Conservation (phyloP, 2,888 invertebrate genomes). For the Eucriotettix oculatus region DNA sequence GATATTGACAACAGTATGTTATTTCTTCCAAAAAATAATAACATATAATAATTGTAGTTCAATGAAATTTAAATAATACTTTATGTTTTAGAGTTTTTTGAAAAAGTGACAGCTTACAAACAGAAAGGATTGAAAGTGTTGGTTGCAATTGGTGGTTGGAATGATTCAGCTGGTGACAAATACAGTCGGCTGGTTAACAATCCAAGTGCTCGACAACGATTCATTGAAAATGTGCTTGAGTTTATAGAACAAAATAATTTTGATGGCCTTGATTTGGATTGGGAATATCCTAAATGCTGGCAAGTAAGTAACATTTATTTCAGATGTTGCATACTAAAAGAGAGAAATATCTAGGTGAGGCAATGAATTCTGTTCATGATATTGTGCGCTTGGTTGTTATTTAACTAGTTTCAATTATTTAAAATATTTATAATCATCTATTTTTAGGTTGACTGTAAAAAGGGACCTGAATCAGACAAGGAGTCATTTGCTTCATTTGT, state of each 20-base stretch:
- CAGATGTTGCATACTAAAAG: too few relatives aligned
- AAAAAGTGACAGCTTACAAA: conserved; percentile 60
- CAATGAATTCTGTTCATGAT: too few relatives aligned
- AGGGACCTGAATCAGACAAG: conserved; percentile 68
- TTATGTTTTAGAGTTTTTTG: conserved; percentile 53
- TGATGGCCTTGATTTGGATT: conserved; percentile 83
- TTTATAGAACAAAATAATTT: conserved; percentile 68
- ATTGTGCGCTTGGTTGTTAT: too few relatives aligned
- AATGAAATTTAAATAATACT: not conserved
- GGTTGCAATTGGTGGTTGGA: conserved; percentile 88
- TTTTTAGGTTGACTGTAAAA: conserved; percentile 58
- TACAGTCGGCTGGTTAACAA: conserved; percentile 69
- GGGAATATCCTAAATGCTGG: conserved; percentile 91
- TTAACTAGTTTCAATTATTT: too few relatives aligned
- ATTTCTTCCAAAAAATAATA: not conserved
- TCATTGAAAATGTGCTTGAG: conserved; percentile 55
- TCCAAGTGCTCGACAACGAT: conserved; percentile 48
- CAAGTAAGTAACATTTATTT: conserved; percentile 30
- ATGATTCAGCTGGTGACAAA: conserved; percentile 80
- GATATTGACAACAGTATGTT: conserved; percentile 71
- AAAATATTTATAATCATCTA: conserved; percentile 9
- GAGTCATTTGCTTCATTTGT: conserved; percentile 59
- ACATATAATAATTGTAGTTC: not conserved
- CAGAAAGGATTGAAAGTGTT: conserved; percentile 60
- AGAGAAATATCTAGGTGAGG: too few relatives aligned